These are phyloP conservation scores for Paramacrobiotus metropolitanus DNA, from an alignment of 1,140 invertebrate genomes.

Conservation along the genomic window DNA sequence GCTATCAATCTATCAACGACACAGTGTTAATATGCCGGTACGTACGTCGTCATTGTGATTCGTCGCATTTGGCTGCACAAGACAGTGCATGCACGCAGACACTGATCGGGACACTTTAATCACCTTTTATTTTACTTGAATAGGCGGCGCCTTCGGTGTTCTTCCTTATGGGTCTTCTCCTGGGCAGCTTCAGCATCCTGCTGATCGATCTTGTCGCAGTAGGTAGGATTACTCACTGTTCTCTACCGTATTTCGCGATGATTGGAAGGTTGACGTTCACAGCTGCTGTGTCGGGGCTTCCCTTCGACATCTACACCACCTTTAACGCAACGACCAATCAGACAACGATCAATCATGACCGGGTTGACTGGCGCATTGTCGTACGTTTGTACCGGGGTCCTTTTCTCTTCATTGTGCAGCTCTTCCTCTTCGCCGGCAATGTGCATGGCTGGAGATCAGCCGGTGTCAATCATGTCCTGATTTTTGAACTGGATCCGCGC, in stretches of 20 bases:
- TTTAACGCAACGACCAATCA: too few species aligned
- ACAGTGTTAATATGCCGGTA: too few species aligned
- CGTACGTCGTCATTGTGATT: too few species aligned
- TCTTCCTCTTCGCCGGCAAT: slow-evolving; percentile 88
- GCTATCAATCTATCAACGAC: too few species aligned
- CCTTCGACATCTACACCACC: too few species aligned
- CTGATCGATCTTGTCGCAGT: slow-evolving; percentile 60
- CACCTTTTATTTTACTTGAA: slow-evolving; percentile 5
- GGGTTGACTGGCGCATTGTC: slow-evolving; percentile 41
- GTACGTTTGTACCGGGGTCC: slow-evolving; percentile 73
- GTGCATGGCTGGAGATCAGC: slow-evolving; percentile 88
- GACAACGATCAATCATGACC: not conserved
- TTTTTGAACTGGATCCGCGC: slow-evolving; percentile 91
- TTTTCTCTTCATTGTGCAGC: slow-evolving; percentile 68
- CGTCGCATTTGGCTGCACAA: too few species aligned
- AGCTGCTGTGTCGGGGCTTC: not conserved
- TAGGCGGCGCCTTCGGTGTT: slow-evolving; percentile 5
- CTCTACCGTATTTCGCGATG: too few species aligned
- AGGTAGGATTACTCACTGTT: slow-evolving; percentile 38
- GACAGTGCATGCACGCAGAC: too few species aligned
- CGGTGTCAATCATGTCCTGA: slow-evolving; percentile 94
- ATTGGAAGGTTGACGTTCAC: not conserved
- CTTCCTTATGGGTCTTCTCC: slow-evolving; percentile 66
- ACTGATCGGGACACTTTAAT: slow-evolving; percentile 26
- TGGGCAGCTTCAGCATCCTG: slow-evolving; percentile 70